Percentiles rank a stretch among this genome's conserved stretches.
phyloP scores from a whole-genome alignment of 2,113 vertebrate genomes.

The Lontra canadensis region DNA sequence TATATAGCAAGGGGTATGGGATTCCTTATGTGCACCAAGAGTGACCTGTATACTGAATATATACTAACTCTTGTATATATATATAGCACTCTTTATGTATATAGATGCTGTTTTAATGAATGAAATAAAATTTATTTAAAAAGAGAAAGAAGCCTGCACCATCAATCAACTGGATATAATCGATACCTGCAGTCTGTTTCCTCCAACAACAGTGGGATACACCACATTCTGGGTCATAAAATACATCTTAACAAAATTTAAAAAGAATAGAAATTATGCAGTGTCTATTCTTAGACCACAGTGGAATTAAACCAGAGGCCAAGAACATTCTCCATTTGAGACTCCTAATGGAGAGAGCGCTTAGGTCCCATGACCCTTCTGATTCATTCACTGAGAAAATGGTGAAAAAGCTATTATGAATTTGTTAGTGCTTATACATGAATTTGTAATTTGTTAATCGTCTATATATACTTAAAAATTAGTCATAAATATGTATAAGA shows the following conservation, averaged over 20 bases:
- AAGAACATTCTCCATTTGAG: background rate
- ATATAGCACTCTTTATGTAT: background rate
- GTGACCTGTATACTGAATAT: background rate
- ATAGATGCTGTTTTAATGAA: background rate
- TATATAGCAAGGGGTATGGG: background rate
- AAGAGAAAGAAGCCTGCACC: background rate
- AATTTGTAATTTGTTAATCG: background rate
- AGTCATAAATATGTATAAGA: background rate
- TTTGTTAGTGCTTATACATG: background rate
- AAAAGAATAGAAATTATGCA: background rate
- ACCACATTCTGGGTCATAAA: background rate
- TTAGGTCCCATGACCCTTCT: background rate
- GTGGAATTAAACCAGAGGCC: background rate
- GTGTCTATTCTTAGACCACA: background rate
- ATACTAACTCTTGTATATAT: background rate
- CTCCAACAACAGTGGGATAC: background rate
- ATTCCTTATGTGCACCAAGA: background rate
- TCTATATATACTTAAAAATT: background rate
- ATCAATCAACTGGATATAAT: background rate
- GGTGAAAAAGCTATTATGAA: background rate
- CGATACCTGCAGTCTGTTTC: background rate
- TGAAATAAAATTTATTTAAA: background rate
- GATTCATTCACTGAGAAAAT: background rate
- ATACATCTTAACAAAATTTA: background rate
- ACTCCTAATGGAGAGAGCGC: background rate